Base-by-base conservation (phyloP, 2,888 invertebrate species). In the Lordiphosa fenestrarum region DNA sequence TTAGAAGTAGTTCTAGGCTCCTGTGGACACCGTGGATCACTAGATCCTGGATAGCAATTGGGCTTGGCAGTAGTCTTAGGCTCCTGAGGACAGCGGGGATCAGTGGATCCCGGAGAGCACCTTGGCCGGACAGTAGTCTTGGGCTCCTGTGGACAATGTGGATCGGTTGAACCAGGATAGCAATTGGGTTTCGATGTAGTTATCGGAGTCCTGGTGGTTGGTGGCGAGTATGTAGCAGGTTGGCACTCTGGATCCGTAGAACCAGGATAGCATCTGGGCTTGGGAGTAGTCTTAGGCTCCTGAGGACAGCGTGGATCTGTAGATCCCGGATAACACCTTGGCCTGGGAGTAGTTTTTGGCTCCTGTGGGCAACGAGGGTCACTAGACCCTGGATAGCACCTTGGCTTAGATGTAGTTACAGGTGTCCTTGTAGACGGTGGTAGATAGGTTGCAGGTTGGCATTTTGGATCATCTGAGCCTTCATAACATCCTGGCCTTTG, bases 11-110 rank as follows among this genome's bases (percentile, higher is more conserved):
- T 35, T 3, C 86, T 21, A 0, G 39, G 40, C 13, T 12, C 30
- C n/a, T 39, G 12, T 89, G 73, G 87, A 21, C 88, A 89, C 9
- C 85, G 72, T 0, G 89, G 84, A 69, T 90, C 88, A 0, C 78
- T 74, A 1, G 88, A 90, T 83, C 70, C 90, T 54, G 83, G 89
- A 60, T 85, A 89, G 53, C 89, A 90, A 6, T 61, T 47, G 63
- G 48, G 36, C 5, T 25, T 25, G 25, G 25, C 7, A 7, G 25
- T 25, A 2, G 25, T 25, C 25, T 25, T 25, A 7, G 25, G 7
- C 25, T 6, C 25, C 7, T 25, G 25, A 7, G 25, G 25, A 7
- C 25, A 25, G 25, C 25, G 25, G 2, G 25, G 25, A 25, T 25
- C 25, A 25, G 25, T 25, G 2, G 25, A 25, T 25, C 25, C 25